Percentiles rank a stretch among this genome's conserved stretches.
Conservation (phyloP, 2,113 vertebrate species). For the Mirza zaza region DNA sequence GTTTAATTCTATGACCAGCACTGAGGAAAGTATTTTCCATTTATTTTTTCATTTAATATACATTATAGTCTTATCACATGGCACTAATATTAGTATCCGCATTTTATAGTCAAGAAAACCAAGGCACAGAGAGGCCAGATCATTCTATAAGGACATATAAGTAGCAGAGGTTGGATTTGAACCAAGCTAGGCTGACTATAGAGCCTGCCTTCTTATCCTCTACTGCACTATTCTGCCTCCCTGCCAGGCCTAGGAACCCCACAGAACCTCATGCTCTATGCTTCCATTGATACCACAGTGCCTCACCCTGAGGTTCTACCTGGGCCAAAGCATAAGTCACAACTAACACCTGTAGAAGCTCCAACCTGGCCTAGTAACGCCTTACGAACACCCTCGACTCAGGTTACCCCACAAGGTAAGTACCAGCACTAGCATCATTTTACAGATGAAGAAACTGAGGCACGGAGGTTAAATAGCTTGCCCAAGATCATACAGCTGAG, state of each 20-base stretch:
- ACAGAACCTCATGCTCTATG: not conserved
- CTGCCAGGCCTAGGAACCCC: not conserved
- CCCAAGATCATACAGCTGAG: not conserved
- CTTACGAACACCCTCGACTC: not conserved
- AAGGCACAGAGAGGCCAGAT: not conserved
- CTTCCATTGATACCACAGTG: not conserved
- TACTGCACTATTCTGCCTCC: not conserved
- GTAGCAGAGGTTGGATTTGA: not conserved
- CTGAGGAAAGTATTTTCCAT: not conserved
- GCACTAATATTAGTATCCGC: not conserved
- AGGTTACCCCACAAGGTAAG: not conserved
- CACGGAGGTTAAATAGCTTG: not conserved
- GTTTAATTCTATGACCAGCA: not conserved
- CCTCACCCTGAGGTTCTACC: not conserved
- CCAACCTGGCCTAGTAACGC: not conserved
- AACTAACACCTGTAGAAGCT: not conserved
- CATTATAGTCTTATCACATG: not conserved
- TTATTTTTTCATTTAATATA: slow-evolving; percentile 5
- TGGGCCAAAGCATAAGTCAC: not conserved
- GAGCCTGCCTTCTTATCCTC: not conserved
- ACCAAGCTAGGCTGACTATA: not conserved
- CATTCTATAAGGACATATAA: not conserved
- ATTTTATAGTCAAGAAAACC: not conserved
- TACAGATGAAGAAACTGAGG: not conserved
- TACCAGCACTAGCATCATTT: not conserved